phyloP scores from a whole-genome alignment of 2,888 invertebrate genomes.

The Chymomyza fuscimana region DNA sequence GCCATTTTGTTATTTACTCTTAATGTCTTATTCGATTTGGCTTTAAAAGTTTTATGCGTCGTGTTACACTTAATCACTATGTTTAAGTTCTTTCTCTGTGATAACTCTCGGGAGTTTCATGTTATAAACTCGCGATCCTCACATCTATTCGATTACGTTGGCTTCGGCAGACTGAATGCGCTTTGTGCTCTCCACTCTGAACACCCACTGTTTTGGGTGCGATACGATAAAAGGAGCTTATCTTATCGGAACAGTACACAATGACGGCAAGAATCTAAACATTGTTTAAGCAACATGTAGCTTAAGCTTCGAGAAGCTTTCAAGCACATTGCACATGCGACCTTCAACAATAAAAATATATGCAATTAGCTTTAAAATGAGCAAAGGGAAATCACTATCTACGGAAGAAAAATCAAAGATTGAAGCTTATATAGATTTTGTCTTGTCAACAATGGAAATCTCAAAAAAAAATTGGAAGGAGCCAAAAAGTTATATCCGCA shows the following conservation, averaged over 20 bases:
- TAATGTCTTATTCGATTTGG: conserved; percentile 27
- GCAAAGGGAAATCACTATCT: too few relatives aligned
- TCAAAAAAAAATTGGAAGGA: too few relatives aligned
- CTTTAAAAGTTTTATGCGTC: conserved; percentile 12
- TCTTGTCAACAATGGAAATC: too few relatives aligned
- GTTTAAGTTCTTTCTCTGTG: conserved; percentile 20
- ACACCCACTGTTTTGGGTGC: background rate
- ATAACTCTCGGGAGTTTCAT: conserved; percentile 10
- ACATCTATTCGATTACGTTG: conserved; percentile 58
- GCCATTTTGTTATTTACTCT: conserved; percentile 41
- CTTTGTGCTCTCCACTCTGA: background rate
- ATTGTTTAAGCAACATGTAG: conserved; percentile 11
- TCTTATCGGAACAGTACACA: conserved; percentile 45
- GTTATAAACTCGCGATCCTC: conserved; percentile 13
- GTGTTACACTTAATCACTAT: conserved; percentile 19
- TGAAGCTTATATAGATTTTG: too few relatives aligned
- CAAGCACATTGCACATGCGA: background rate
- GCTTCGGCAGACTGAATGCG: conserved; percentile 34
- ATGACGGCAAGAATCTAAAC: conserved; percentile 4
- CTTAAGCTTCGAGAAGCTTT: background rate
- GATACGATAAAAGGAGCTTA: conserved; percentile 58
- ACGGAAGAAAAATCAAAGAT: too few relatives aligned
- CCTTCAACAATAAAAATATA: background rate
- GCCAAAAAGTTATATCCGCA: too few relatives aligned
- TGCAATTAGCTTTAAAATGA: too few relatives aligned